Evolutionary conservation across 2,888 invertebrate species (phyloP).

Genomic region (Nowickia ferox): DNA sequence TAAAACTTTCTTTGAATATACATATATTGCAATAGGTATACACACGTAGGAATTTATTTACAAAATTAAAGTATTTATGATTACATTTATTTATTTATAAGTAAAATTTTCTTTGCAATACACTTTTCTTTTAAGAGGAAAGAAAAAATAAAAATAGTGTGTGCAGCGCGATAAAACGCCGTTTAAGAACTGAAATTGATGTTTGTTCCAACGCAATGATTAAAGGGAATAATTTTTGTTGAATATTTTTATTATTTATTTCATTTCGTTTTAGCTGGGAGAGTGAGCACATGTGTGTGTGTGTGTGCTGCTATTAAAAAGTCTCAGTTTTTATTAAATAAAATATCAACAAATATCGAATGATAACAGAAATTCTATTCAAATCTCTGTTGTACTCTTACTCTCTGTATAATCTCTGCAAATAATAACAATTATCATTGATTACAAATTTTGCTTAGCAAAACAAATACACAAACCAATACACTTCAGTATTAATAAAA

Average conservation of each 20-base stretch:
- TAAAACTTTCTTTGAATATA: no score
- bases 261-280: slow-evolving; percentile 17
- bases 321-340: background rate
- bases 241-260: slow-evolving; percentile 31
- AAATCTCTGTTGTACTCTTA: slow-evolving; percentile 16
- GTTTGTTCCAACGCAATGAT: slow-evolving; percentile 39
- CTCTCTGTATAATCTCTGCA: slow-evolving; percentile 18
- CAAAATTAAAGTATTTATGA: no score
- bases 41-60: background rate
- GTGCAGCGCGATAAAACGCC: slow-evolving; percentile 67
- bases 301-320: background rate
- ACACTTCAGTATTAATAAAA: background rate
- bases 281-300: slow-evolving; percentile 15
- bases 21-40: background rate
- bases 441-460: slow-evolving; percentile 31
- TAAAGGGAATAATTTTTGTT: slow-evolving; percentile 65
- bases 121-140: background rate
- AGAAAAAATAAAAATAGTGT: background rate
- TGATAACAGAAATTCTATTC: slow-evolving; percentile 34
- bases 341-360: slow-evolving; percentile 34
- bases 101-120: background rate
- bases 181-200: slow-evolving; percentile 67
- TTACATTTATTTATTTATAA: background rate
- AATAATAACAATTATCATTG: slow-evolving; percentile 56
- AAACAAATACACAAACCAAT: background rate